Conservation (phyloP, 30 jellyfish, hydroid and myxozoan species). For the Clytia hemisphaerica region DNA sequence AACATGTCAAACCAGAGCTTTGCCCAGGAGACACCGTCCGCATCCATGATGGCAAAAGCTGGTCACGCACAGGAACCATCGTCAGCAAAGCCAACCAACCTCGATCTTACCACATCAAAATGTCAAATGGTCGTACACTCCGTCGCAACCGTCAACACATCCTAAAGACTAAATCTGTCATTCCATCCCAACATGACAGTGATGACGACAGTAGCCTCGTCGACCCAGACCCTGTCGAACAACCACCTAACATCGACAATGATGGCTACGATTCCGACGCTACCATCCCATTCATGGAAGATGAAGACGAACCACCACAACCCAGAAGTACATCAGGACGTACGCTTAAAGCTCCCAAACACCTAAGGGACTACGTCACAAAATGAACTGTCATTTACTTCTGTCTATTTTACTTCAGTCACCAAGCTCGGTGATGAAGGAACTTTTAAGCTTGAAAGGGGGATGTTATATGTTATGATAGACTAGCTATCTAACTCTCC, state of each 20-base stretch:
- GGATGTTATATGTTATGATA: too few species aligned
- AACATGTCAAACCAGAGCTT: not conserved
- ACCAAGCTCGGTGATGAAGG: too few species aligned
- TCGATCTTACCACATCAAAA: slow-evolving; percentile 21
- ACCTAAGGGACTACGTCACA: not conserved
- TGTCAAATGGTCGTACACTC: slow-evolving; percentile 18
- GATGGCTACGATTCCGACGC: slow-evolving; percentile 2
- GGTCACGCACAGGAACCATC: slow-evolving; percentile 15
- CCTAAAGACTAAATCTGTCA: slow-evolving; percentile 6
- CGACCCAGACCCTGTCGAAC: not conserved
- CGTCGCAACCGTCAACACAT: slow-evolving; percentile 42
- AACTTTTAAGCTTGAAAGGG: too few species aligned
- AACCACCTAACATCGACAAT: not conserved
- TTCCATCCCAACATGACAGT: not conserved
- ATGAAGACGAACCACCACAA: not conserved
- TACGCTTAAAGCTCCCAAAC: not conserved
- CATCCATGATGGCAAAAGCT: slow-evolving; percentile 24
- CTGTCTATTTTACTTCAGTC: too few species aligned
- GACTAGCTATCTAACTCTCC: too few species aligned
- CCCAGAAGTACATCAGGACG: not conserved
- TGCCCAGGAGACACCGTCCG: slow-evolving; percentile 11
- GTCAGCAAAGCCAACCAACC: slow-evolving; percentile 31
- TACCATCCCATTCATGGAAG: slow-evolving; percentile 5
- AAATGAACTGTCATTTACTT: too few species aligned
- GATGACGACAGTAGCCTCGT: slow-evolving; percentile 5